Evolutionary conservation across 2,888 invertebrate genomes (phyloP), one percentile per base, ranked within the genome.

Genomic region (Drosophila flavopinicola): DNA sequence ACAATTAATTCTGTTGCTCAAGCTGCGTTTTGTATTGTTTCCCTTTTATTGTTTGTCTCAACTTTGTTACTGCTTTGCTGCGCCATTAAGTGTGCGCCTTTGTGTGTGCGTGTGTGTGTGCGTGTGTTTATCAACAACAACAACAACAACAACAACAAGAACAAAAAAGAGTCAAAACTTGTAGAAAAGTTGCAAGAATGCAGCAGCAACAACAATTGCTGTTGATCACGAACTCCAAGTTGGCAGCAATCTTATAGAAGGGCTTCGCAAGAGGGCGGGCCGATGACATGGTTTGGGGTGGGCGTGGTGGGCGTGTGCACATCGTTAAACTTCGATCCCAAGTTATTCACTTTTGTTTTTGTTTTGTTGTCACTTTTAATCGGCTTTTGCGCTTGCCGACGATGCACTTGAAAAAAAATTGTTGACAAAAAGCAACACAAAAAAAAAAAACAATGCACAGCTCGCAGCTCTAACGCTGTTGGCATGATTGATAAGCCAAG

Each of bases 1-100:
- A 48, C 65, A 64, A 56, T 67, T 60, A 71, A 58, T 41, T 53
- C 39, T 53, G 59, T 66, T 78, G 66, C 47, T 66, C 59, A 66
- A 58, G 41, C 45, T 53, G 53, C 30, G 24, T 52, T 39, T 23
- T 24, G 49, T 51, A 25, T 54, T 42, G 41, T 48, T 37, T 49
- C 33, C 9, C 30, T 15, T 33, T 30, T 47, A 41, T 57, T 33
- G 44, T 38, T 45, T 38, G 29, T 23, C 20, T 39, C 24, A 49
- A 48, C 38, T 29, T 37, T 38, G n/a, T 35, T 32, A 37, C 10
- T 32, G 23, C 6, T 51, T 63, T 61, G 29, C 11, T 38, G 37
- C 25, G 4, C 2, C 13, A 29, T 17, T 27, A 33, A 39, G 42
- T n/a, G 1, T 44, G 27, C 6, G 7, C 7, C 2, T 44, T 27